Base-by-base conservation (phyloP, 2,113 vertebrate species). In the Terrapene triunguis region DNA sequence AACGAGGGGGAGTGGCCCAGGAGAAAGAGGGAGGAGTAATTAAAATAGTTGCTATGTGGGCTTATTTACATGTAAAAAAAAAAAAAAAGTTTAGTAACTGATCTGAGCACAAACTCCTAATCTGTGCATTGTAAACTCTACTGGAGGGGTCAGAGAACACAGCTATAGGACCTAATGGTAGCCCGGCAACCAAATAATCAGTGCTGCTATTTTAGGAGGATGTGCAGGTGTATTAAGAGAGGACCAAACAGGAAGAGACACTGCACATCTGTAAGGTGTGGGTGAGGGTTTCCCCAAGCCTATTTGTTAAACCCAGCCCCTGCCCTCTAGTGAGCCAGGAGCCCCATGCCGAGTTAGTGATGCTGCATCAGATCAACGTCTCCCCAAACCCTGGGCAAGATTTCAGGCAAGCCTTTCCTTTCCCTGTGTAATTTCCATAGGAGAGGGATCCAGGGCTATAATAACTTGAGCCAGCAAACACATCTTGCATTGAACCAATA, bases 131-230 rank as follows among this genome's bases (percentile, higher is more conserved):
- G 42, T 17, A 0, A 4, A 57, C 8, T n/a, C 50, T 44, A 6
- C 35, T 13, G 76, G 17, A 11, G 44, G 54, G 65, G 59, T 3
- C 84, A 78, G 69, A 50, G 17, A 59, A 57, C 69, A 84, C 86
- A 90, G 91, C 92, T 95, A 95, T 53, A 50, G 44, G 47, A 22
- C 4, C 62, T 89, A 59, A 69, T 54, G 51, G 84, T 1, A 32
- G 35, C 54, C 62, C n/a, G 38, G 8, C 50, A 74, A 35, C 80
- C 80, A 59, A 0, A n/a, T 80, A 74, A 74, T 89, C 59, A 55
- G 3, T 19, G 62, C 21, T 88, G 86, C 76, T 90, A 7, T 82
- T 87, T 92, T 65, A 80, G 78, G 90, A 93, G 59, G 10, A 87
- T 38, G 84, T 86, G 76, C n/a, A 84, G 50, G 7, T 47, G 87